Evolutionary conservation across 2,113 vertebrate species (phyloP).

Genomic region (Microcebus lehilahytsara): DNA sequence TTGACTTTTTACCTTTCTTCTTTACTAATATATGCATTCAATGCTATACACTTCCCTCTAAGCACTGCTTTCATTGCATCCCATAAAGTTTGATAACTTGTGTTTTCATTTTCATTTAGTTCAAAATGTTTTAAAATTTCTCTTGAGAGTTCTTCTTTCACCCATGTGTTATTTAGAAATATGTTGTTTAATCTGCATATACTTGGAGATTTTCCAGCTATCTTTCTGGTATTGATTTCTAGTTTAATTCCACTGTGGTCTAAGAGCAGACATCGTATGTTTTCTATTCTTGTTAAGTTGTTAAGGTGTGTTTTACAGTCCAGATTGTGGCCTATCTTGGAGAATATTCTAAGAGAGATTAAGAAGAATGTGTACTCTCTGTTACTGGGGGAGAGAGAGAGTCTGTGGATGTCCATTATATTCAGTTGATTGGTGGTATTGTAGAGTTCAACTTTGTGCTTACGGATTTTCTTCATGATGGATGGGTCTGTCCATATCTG

Average conservation of each 20-base stretch:
- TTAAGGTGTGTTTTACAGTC: neutral
- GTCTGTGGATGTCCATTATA: neutral
- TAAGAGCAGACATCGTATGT: neutral
- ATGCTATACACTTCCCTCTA: neutral
- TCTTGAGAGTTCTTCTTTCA: neutral
- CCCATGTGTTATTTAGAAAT: neutral
- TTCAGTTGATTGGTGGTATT: neutral
- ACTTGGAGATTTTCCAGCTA: neutral
- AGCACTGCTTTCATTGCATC: neutral
- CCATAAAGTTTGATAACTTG: neutral
- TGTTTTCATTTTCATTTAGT: neutral
- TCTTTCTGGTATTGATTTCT: neutral
- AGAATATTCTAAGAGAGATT: neutral
- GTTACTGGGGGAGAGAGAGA: neutral
- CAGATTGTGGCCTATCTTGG: neutral
- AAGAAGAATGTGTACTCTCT: neutral
- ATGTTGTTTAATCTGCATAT: neutral
- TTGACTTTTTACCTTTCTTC: neutral
- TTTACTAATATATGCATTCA: neutral
- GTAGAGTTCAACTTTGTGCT: neutral
- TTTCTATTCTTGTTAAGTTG: neutral
- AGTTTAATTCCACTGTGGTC: neutral
- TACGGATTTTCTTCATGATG: neutral
- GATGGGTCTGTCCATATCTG: neutral
- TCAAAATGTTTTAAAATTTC: neutral